Conservation (phyloP, 1,140 invertebrate genomes). For the Microvelia longipes region DNA sequence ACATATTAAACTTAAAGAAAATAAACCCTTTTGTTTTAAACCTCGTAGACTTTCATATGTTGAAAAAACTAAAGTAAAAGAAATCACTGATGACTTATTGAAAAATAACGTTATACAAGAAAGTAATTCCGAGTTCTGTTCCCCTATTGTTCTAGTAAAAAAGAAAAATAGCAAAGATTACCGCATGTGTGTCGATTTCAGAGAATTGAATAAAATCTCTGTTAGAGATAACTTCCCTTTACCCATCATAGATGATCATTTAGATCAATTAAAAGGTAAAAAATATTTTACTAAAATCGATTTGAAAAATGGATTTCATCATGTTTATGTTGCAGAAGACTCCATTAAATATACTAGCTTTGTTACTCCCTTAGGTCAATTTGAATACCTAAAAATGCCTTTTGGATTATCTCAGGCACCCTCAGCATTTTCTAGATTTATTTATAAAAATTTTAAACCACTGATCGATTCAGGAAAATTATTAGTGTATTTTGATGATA, state of each 20-base stretch:
- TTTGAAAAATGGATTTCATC: conserved; percentile 2
- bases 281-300: background rate
- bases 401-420: conserved; percentile 21
- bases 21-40: background rate
- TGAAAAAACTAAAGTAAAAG: background rate
- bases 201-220: conserved; percentile 29
- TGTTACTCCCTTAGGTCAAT: conserved; percentile 12
- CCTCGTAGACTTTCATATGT: background rate
- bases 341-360: conserved; percentile 5
- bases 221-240: conserved; percentile 29
- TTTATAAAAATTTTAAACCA: conserved; percentile 22
- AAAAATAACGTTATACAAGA: conserved; percentile 6
- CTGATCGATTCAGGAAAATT: conserved; percentile 14
- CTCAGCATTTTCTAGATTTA: conserved; percentile 19
- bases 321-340: background rate
- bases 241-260: conserved; percentile 17
- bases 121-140: conserved; percentile 7
- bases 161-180: conserved; percentile 12
- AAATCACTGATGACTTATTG: background rate
- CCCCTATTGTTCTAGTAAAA: conserved; percentile 13
- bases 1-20: background rate
- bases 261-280: conserved; percentile 1
- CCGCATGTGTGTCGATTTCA: conserved; percentile 22
- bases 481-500: conserved; percentile 22
- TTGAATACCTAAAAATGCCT: conserved; percentile 24